Evolutionary conservation across 2,888 invertebrate species (phyloP).

Genomic region (Selenia dentaria): DNA sequence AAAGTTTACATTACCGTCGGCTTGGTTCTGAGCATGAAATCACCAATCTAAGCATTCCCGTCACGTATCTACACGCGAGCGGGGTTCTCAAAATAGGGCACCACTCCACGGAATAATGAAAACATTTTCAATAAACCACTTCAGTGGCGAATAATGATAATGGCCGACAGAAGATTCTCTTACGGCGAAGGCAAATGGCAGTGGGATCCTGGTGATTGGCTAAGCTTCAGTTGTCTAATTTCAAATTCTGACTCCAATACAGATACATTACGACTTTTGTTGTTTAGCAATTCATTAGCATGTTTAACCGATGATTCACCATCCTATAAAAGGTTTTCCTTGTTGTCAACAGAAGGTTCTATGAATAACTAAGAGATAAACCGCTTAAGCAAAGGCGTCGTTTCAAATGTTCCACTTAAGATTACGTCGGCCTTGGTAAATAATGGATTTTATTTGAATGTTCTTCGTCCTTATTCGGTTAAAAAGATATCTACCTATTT

Average conservation of each 20-base stretch:
- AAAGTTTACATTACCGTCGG: background rate
- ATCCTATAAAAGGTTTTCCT: background rate
- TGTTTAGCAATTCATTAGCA: background rate
- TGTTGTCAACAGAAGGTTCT: background rate
- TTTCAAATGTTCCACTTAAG: constrained; percentile 2
- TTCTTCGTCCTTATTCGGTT: constrained; percentile 8
- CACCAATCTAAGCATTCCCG: constrained; percentile 6
- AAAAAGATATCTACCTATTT: background rate
- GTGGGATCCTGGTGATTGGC: background rate
- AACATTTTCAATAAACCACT: constrained; percentile 30
- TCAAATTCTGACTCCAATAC: background rate
- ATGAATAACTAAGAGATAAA: constrained; percentile 3
- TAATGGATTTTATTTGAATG: constrained; percentile 13
- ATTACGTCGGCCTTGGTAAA: constrained; percentile 1
- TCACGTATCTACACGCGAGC: constrained; percentile 11
- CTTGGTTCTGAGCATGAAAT: constrained; percentile 3
- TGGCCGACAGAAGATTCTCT: constrained; percentile 17
- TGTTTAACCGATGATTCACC: background rate
- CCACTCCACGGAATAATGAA: constrained; percentile 25
- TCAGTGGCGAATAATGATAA: constrained; percentile 25
- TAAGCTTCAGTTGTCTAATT: constrained; percentile 4
- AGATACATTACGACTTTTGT: background rate
- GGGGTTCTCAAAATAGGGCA: constrained; percentile 15
- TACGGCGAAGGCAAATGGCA: constrained; percentile 13
- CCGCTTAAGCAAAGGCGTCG: constrained; percentile 1